These are phyloP conservation scores for Cotesia congregata DNA, from an alignment of 2,888 invertebrate genomes.

Conservation along the genomic window DNA sequence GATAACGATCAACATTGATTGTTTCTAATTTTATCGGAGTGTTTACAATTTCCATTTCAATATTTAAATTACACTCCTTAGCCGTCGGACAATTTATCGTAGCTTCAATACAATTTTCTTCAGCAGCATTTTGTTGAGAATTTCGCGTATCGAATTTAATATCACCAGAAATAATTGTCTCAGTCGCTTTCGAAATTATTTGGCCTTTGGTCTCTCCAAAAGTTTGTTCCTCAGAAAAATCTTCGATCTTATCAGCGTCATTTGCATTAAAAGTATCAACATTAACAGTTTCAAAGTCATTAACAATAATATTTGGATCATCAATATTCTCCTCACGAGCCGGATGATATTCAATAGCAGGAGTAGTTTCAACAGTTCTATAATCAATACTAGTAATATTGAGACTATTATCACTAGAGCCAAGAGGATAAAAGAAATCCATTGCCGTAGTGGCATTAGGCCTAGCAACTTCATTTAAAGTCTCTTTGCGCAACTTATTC, in stretches of 20 bases:
- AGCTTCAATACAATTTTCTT: no score
- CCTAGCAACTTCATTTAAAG: conserved; percentile 26
- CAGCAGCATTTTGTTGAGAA: no score
- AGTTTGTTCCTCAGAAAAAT: not conserved
- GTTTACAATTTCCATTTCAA: not conserved
- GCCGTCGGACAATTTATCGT: not conserved
- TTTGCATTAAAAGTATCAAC: not conserved
- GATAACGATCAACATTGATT: not conserved
- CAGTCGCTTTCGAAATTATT: not conserved
- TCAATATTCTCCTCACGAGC: not conserved
- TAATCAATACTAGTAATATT: not conserved
- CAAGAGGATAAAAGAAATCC: conserved; percentile 15
- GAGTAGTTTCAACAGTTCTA: not conserved
- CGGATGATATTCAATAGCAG: not conserved
- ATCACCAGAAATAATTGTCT: not conserved
- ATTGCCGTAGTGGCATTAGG: conserved; percentile 7
- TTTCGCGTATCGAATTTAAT: not conserved
- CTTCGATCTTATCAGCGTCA: not conserved
- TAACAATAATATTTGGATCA: not conserved
- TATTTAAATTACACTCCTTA: not conserved
- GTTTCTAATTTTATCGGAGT: conserved; percentile 4
- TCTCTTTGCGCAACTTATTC: conserved; percentile 57
- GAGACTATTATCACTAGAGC: not conserved
- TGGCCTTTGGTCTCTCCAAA: not conserved
- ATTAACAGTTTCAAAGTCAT: not conserved